Percentiles rank a stretch among this genome's conserved stretches.
Conservation (phyloP, 2,113 vertebrate species). For the Poecile atricapillus region DNA sequence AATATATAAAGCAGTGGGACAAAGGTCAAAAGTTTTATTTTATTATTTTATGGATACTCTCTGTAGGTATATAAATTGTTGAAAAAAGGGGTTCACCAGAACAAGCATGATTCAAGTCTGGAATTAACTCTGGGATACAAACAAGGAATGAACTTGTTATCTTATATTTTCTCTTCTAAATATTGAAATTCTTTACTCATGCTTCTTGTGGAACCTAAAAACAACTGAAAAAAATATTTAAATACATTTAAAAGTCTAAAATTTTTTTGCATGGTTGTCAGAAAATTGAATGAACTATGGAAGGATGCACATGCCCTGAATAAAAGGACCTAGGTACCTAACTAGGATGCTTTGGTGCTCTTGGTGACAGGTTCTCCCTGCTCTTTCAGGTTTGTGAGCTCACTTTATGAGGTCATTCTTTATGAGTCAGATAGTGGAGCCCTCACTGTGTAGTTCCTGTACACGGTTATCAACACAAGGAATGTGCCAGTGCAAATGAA, state of each 20-base stretch:
- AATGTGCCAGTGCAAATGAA: not conserved
- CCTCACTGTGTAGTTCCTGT: not conserved
- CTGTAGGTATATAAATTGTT: not conserved
- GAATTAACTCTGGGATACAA: not conserved
- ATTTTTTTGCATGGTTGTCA: not conserved
- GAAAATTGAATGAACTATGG: not conserved
- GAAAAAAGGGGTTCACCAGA: not conserved
- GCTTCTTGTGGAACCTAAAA: not conserved
- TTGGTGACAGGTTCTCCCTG: not conserved
- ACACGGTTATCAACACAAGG: not conserved
- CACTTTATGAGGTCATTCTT: not conserved
- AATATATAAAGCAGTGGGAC: not conserved
- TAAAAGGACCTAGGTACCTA: not conserved
- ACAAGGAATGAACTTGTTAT: not conserved
- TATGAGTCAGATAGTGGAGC: accelerated
- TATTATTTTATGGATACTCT: not conserved
- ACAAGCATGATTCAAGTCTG: not conserved
- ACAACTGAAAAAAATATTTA: not conserved
- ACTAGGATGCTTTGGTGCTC: not conserved
- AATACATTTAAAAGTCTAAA: not conserved
- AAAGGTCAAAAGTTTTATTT: not conserved
- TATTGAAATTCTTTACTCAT: not conserved
- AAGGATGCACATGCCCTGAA: not conserved
- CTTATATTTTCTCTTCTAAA: not conserved
- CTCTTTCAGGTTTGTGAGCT: not conserved